phyloP scores from a whole-genome alignment of 1,140 invertebrate genomes.

The Lepeophtheirus salmonis region DNA sequence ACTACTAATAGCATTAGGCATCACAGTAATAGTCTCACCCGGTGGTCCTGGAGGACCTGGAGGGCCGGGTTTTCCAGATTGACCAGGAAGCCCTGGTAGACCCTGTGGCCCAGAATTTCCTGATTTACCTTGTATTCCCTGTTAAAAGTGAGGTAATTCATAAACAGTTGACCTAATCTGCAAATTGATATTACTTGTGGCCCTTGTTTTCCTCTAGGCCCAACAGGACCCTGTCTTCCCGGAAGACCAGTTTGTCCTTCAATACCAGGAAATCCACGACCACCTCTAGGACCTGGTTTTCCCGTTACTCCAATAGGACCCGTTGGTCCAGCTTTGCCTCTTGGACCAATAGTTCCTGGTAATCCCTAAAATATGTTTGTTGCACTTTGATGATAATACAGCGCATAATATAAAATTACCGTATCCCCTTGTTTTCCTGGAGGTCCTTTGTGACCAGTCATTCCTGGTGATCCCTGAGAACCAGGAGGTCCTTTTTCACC shows the following conservation, averaged over 20 bases:
- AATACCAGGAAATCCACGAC: slow-evolving; percentile 42
- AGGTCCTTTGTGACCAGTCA: slow-evolving; percentile 48
- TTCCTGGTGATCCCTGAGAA: slow-evolving; percentile 43
- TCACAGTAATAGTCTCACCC: slow-evolving; percentile 48
- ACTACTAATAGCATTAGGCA: slow-evolving; percentile 47
- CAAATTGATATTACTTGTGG: slow-evolving; percentile 47
- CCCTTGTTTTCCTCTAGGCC: slow-evolving; percentile 52
- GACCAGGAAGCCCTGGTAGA: slow-evolving; percentile 50
- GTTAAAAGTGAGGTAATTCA: slow-evolving; percentile 34
- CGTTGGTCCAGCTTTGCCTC: slow-evolving; percentile 41
- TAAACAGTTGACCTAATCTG: slow-evolving; percentile 45
- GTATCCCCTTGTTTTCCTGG: slow-evolving; percentile 45
- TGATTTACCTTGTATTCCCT: slow-evolving; percentile 46
- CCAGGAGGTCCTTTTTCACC: slow-evolving; percentile 44
- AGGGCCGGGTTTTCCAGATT: slow-evolving; percentile 42
- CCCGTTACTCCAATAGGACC: slow-evolving; percentile 40
- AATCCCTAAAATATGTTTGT: slow-evolving; percentile 46
- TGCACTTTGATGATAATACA: too few species aligned
- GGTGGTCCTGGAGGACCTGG: slow-evolving; percentile 50
- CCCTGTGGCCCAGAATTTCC: slow-evolving; percentile 50
- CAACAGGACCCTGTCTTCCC: slow-evolving; percentile 53
- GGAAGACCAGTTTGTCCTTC: slow-evolving; percentile 43
- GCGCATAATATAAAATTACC: too few species aligned
- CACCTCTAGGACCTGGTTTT: slow-evolving; percentile 37
- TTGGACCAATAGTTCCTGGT: slow-evolving; percentile 47